Evolutionary conservation across 2,888 invertebrate species (phyloP), one percentile per base, ranked within the genome.

Genomic region (Melieria crassipennis): DNA sequence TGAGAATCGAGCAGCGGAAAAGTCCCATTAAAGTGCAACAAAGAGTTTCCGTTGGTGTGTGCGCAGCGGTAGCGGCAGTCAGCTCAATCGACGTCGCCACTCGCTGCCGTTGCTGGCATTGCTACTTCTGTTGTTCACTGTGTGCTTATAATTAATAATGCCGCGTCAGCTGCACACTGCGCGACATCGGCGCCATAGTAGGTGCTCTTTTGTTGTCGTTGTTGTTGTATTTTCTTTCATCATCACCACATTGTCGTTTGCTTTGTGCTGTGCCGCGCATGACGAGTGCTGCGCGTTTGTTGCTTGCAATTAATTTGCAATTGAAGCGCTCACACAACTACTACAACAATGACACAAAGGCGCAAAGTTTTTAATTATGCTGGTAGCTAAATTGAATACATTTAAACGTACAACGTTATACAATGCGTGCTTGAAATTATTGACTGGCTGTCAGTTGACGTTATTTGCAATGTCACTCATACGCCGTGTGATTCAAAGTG

Each of bases 111-210:
- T 56, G 65, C 13, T 57, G 45, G 46, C 65, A 30, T n/a, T 7
- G 11, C 65, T 46, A 30, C 46, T 42, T 46, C 56, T 47, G 55
- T 58, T 66, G 57, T 66, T 66, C 57, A 66, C 58, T 66, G 58
- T 50, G 47, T 66, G 60, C 60, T 55, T 68, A 68, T 68, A 68
- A 68, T 68, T 68, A 68, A 68, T 68, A 68, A 68, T 68, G 61
- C 55, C 68, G 68, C 61, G 68, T 68, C 68, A 68, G 52, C 60
- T 68, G 68, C 62, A 68, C 13, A 52, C 52, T 66, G 58, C 10
- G 43, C 57, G 45, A 56, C 58, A 42, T 46, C 66, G 58, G 58
- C 42, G 58, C 66, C 42, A 58, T 58, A 47, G 66, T 57, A 13
- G 7, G 13, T 66, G 50, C 58, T 65, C 43, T 30, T 30, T 30